Percentiles rank a stretch among this genome's conserved stretches.
phyloP scores from a whole-genome alignment of 2,797 vertebrate genomes.

The Cryptoprocta ferox region DNA sequence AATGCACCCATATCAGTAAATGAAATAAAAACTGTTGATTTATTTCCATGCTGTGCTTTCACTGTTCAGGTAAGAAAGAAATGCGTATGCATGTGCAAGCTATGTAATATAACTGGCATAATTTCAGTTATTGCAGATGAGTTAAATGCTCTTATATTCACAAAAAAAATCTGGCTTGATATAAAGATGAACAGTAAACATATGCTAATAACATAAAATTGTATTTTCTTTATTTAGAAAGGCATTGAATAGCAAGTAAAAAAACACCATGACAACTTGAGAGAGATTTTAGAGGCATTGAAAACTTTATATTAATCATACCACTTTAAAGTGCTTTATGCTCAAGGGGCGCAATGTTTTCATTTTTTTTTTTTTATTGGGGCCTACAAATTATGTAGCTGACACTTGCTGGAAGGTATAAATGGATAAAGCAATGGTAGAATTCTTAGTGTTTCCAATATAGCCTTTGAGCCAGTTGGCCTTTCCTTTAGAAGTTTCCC shows the following conservation, averaged over 20 bases:
- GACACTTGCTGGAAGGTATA: background rate
- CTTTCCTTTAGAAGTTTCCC: background rate
- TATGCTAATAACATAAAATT: background rate
- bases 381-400: background rate
- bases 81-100: background rate
- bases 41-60: background rate
- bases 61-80: background rate
- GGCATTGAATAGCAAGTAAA: background rate
- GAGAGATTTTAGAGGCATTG: background rate
- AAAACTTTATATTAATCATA: background rate
- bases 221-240: background rate
- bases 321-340: background rate
- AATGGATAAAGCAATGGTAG: background rate
- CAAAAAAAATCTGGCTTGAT: background rate
- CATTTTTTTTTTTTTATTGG: background rate
- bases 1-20: background rate
- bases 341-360: fast-evolving
- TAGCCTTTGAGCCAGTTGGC: background rate
- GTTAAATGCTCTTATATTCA: background rate
- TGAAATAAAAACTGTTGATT: background rate
- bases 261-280: background rate
- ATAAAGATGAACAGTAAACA: background rate
- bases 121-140: background rate
- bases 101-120: background rate
- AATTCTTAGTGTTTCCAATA: background rate